Base-by-base conservation (phyloP, 1,140 invertebrate species). In the Linepithema humile region DNA sequence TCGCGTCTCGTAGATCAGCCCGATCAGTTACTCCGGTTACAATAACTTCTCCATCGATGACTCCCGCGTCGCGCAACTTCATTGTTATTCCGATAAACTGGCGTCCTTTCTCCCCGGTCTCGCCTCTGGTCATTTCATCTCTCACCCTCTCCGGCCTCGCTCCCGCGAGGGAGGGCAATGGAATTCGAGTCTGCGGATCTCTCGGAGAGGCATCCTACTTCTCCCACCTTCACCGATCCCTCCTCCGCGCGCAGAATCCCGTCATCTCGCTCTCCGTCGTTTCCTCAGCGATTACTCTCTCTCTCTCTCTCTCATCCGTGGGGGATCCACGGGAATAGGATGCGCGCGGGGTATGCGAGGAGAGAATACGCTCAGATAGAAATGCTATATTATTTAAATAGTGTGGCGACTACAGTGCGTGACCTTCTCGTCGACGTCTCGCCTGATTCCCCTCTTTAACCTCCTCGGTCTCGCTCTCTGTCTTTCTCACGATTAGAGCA, bases 311-410 rank as follows among this genome's bases (percentile, higher is more conserved):
- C 38, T 53, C 70, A 82, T 40, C 62, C 57, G 67, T 64, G 29
- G 53, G 48, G 12, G 45, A 35, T 73, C 48, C 59, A 43, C 67
- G 38, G 15, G 64, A 65, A 67, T 84, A 85, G 77, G 87, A 84
- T 84, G 85, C 80, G 77, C 72, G 55, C 64, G 57, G 62, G 35
- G 2, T 15, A 10, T 10, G 43, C 15, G 74, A 2, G 43, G 60
- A 23, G 59, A 53, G 57, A 15, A 10, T 72, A n/a, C n/a, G 86
- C 43, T 82, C 82, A 88, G 87, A 90, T 91, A 88, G 88, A 91
- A 91, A 91, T 90, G 90, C 89, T 91, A 91, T 89, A 91, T 91
- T 91, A 91, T 91, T 91, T 91, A 91, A 91, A 91, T 91, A 91
- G 83, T 91, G 89, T 90, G 89, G 90, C 90, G 90, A 90, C 90